phyloP scores from a whole-genome alignment of 1,140 invertebrate species.

The Anthonomus grandis region DNA sequence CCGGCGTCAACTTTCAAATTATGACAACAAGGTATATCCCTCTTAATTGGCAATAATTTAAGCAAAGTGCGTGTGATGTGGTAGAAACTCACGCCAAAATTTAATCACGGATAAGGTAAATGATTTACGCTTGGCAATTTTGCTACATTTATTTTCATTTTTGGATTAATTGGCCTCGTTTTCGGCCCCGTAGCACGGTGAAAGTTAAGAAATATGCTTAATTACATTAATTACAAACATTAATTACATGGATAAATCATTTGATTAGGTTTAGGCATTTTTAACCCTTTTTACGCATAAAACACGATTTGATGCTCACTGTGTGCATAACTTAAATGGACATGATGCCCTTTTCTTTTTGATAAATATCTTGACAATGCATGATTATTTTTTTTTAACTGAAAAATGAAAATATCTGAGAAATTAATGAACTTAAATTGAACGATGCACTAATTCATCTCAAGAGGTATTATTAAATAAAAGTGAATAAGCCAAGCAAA shows the following conservation, averaged over 20 bases:
- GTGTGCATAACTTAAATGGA: background rate
- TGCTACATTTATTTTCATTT: constrained; percentile 22
- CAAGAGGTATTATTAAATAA: too few relatives aligned
- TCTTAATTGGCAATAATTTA: constrained; percentile 25
- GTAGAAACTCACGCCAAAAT: constrained; percentile 21
- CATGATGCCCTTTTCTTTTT: background rate
- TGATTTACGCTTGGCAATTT: constrained; percentile 23
- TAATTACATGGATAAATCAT: too few relatives aligned
- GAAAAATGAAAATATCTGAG: too few relatives aligned
- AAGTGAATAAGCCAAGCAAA: too few relatives aligned
- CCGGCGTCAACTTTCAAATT: constrained; percentile 22
- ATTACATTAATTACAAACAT: too few relatives aligned
- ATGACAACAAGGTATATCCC: constrained; percentile 23
- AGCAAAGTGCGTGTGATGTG: constrained; percentile 22
- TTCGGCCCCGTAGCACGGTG: too few relatives aligned
- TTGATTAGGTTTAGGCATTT: too few relatives aligned
- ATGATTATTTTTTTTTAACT: background rate
- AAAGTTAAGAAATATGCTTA: too few relatives aligned
- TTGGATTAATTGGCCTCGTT: constrained; percentile 8
- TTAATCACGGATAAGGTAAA: constrained; percentile 22
- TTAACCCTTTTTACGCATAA: too few relatives aligned
- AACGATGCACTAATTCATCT: too few relatives aligned
- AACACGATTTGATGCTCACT: too few relatives aligned
- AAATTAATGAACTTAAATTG: too few relatives aligned
- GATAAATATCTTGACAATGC: background rate